A percentile compares a stretch with the other conserved stretches of the same genome.
phyloP scores from a whole-genome alignment of 2,797 vertebrate genomes.

The Clangula hyemalis region DNA sequence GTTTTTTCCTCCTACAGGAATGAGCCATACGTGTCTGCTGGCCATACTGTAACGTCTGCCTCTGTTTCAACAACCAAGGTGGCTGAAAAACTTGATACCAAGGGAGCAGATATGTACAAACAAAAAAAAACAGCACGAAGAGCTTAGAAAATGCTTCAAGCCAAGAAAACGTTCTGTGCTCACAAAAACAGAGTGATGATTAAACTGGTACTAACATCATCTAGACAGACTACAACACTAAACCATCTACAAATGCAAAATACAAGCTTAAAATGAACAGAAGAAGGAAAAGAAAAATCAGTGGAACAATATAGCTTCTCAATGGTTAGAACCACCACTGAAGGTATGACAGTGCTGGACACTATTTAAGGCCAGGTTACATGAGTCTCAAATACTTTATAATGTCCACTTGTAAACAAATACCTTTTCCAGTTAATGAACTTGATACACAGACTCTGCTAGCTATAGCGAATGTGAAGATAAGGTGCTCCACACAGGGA shows the following conservation, averaged over 20 bases:
- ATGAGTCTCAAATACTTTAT: not conserved
- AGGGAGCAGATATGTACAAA: not conserved
- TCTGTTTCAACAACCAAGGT: not conserved
- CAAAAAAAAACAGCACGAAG: not conserved
- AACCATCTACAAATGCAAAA: not conserved
- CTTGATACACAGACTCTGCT: not conserved
- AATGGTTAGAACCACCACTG: not conserved
- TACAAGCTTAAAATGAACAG: not conserved
- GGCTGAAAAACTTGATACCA: not conserved
- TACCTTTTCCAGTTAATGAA: not conserved
- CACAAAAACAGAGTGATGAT: not conserved
- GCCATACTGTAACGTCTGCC: not conserved
- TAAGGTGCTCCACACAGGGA: not conserved
- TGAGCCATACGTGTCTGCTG: not conserved
- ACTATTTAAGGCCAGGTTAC: not conserved
- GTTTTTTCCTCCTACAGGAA: not conserved
- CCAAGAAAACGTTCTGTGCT: not conserved
- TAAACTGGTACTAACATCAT: not conserved
- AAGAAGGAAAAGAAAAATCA: not conserved
- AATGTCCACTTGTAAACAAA: not conserved
- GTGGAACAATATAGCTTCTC: not conserved
- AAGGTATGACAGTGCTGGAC: not conserved
- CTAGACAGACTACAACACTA: not conserved
- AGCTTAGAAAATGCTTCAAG: not conserved
- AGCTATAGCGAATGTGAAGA: not conserved